Evolutionary conservation across 2,113 vertebrate genomes (phyloP).

Genomic region (Poicephalus gulielmi): DNA sequence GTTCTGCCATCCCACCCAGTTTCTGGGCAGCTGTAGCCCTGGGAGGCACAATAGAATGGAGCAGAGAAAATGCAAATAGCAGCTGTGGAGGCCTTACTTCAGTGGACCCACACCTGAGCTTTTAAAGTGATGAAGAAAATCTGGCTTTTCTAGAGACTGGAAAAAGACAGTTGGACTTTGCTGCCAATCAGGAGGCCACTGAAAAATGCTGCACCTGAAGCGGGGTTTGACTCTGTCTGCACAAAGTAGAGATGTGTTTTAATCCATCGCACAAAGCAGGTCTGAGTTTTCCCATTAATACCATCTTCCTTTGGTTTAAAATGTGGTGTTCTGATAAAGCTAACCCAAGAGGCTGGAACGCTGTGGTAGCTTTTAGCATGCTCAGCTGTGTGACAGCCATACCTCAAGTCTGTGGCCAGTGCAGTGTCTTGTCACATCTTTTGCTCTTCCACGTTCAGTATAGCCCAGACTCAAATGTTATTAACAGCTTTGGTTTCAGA

Average conservation of each 20-base stretch:
- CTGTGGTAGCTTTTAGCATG: neutral
- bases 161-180: neutral
- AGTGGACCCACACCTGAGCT: neutral
- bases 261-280: neutral
- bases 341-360: neutral
- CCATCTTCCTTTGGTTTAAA: neutral
- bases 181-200: neutral
- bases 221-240: neutral
- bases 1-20: neutral
- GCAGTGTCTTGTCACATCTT: neutral
- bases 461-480: neutral
- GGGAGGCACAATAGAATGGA: rapidly evolving
- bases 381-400: neutral
- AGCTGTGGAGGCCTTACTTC: neutral
- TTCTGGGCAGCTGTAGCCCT: neutral
- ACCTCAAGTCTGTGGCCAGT: neutral
- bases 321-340: neutral
- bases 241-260: neutral
- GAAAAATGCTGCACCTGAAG: neutral
- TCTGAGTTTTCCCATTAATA: neutral
- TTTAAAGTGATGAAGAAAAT: neutral
- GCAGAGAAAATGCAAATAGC: neutral
- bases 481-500: neutral
- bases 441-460: neutral
- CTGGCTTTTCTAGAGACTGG: neutral